Evolutionary conservation across 2,888 invertebrate species (phyloP), one percentile per base, ranked within the genome.

Genomic region (Eustalomyia histrio): DNA sequence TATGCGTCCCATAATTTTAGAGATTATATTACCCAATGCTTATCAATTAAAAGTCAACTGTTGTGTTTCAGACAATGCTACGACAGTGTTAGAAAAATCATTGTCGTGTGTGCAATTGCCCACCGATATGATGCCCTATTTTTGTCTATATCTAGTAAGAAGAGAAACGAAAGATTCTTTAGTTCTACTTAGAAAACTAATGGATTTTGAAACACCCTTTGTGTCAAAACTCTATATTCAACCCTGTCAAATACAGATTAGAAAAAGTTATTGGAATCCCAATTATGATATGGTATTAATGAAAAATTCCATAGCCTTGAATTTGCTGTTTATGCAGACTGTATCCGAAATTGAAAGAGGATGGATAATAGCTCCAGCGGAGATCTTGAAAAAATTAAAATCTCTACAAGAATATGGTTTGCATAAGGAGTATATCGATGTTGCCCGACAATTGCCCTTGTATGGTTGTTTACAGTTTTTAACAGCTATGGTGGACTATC

Each of bases 171-270:
- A 93, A 85, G 92, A 94, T 80, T 92, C 94, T 55, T 92, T 94
- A 87, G 92, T 93, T 92, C 94, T 97, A 86, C 92, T 98, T 82
- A 94, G 98, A 85, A 97, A 96, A 90, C 92, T 99, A 83, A 97
- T 98, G 91, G 96, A 99, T 90, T 99, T 98, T 92, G 99, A 99
- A 92, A 97, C 98, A 84, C 99, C 99, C 0, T 97, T 95, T 91
- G 95, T 99, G 91, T 97, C 98, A 69, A 94, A 96, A 85, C 83
- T 87, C 14, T 95, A 95, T 89, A 94, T 95, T 90, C 94, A 94
- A 82, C 94, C 94, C 83, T 94, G 94, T 88, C 95, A 94, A 91
- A 94, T 99, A 90, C 94, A 97, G 83, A 92, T 98, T 84, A 93
- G 97, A 86, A 98, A 97, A 92, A 95, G 97, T 91, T 97, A 96